Evolutionary conservation across 2,888 invertebrate species (phyloP).

Genomic region (Heteropelma amictum): DNA sequence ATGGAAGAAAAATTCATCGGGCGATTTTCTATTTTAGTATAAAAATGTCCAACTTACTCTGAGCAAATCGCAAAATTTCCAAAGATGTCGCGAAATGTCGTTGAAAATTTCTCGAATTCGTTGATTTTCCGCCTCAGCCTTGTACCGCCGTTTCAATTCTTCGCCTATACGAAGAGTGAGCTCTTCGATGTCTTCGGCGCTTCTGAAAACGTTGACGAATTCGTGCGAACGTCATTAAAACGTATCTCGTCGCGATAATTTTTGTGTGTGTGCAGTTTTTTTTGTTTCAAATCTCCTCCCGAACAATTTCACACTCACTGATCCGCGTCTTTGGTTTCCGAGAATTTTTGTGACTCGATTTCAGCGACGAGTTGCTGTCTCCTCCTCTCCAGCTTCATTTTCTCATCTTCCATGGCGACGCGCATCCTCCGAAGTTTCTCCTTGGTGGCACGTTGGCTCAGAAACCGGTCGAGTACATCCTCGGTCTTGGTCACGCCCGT

Average conservation of each 20-base stretch:
- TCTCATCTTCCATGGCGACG: conserved; percentile 86
- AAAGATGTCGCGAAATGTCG: conserved; percentile 60
- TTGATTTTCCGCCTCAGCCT: conserved; percentile 73
- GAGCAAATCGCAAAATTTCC: conserved; percentile 68
- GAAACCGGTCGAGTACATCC: conserved; percentile 87
- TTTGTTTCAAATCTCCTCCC: too few relatives aligned
- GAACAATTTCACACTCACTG: conserved; percentile 80
- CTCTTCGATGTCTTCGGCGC: conserved; percentile 85
- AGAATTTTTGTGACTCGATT: conserved; percentile 88
- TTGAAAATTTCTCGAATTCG: conserved; percentile 63
- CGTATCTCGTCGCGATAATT: not conserved
- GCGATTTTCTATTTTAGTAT: not conserved
- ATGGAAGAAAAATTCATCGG: conserved; percentile 21
- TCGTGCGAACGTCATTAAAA: not conserved
- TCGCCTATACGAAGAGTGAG: conserved; percentile 82
- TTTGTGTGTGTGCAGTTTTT: too few relatives aligned
- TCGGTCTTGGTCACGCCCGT: conserved; percentile 88
- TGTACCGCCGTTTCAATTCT: conserved; percentile 77
- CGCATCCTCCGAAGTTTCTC: conserved; percentile 85
- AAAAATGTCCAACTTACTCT: conserved; percentile 60
- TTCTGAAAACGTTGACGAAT: conserved; percentile 78
- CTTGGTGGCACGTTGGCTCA: conserved; percentile 86
- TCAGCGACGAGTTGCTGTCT: conserved; percentile 84
- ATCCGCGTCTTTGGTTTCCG: conserved; percentile 89
- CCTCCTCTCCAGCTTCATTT: conserved; percentile 83